phyloP scores from a whole-genome alignment of 2,888 invertebrate species.

The Autographa pulchrina region DNA sequence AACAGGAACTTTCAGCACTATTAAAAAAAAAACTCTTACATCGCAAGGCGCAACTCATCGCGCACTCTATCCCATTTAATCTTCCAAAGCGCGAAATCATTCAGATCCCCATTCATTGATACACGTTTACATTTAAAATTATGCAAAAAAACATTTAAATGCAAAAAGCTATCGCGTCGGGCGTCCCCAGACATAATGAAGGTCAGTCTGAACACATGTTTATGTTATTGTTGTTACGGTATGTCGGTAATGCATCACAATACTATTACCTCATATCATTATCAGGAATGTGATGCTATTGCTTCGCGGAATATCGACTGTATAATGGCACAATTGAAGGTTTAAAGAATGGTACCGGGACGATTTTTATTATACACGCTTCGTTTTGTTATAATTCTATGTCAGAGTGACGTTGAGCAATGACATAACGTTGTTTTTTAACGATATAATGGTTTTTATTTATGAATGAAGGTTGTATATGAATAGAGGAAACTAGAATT shows the following conservation, averaged over 20 bases:
- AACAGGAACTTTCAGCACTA: neutral
- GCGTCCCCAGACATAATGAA: constrained; percentile 35
- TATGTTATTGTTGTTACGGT: constrained; percentile 59
- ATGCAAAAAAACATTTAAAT: constrained; percentile 5
- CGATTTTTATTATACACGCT: constrained; percentile 15
- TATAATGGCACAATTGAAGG: constrained; percentile 43
- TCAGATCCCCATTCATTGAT: constrained; percentile 63
- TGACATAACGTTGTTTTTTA: constrained; percentile 20
- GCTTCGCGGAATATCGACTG: constrained; percentile 53
- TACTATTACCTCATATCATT: constrained; percentile 74
- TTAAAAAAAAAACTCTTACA: constrained; percentile 67
- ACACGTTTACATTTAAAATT: constrained; percentile 32
- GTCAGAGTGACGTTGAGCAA: constrained; percentile 36
- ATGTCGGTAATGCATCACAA: constrained; percentile 63
- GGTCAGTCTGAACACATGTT: constrained; percentile 30
- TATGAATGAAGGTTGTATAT: constrained; percentile 1
- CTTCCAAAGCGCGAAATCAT: constrained; percentile 79
- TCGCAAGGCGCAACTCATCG: constrained; percentile 71
- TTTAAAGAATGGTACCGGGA: constrained; percentile 23
- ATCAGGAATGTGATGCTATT: constrained; percentile 57
- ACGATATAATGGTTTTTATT: constrained; percentile 7
- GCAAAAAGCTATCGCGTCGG: constrained; percentile 22
- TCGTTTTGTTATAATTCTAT: constrained; percentile 37
- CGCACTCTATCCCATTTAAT: constrained; percentile 79
- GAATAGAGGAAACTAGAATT: neutral